Evolutionary conservation across 2,797 vertebrate genomes (phyloP).

Genomic region (Molothrus aeneus): DNA sequence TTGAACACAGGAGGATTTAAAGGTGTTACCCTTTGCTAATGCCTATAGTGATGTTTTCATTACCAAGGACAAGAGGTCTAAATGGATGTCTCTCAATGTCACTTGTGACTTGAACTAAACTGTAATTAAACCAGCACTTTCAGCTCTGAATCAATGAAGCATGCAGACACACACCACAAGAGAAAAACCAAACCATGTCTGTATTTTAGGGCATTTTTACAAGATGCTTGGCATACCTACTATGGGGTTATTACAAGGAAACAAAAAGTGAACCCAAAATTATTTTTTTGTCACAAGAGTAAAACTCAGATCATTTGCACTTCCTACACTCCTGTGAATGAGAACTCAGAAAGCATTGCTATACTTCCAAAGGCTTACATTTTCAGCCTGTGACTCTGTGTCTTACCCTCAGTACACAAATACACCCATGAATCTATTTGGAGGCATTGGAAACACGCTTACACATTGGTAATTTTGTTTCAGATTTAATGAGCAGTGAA

Average conservation of each 20-base stretch:
- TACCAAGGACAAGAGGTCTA: background rate
- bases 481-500: background rate
- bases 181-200: background rate
- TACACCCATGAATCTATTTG: background rate
- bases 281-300: background rate
- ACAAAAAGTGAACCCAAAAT: background rate
- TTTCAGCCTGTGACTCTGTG: background rate
- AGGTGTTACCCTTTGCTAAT: background rate
- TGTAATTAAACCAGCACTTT: background rate
- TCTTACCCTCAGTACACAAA: background rate
- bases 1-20: background rate
- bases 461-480: background rate
- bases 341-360: background rate
- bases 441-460: background rate
- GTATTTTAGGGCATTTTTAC: background rate
- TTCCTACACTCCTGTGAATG: background rate
- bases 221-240: background rate
- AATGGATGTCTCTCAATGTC: background rate
- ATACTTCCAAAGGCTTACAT: background rate
- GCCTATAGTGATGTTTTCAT: background rate
- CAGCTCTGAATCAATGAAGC: background rate
- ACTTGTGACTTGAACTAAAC: background rate
- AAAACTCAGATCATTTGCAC: background rate
- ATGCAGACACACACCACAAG: background rate
- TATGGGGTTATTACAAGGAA: constrained; percentile 14